These are phyloP conservation scores for Apostichopus japonicus DNA, from an alignment of 35 echinoderm and acorn worm species.

Conservation along the genomic window DNA sequence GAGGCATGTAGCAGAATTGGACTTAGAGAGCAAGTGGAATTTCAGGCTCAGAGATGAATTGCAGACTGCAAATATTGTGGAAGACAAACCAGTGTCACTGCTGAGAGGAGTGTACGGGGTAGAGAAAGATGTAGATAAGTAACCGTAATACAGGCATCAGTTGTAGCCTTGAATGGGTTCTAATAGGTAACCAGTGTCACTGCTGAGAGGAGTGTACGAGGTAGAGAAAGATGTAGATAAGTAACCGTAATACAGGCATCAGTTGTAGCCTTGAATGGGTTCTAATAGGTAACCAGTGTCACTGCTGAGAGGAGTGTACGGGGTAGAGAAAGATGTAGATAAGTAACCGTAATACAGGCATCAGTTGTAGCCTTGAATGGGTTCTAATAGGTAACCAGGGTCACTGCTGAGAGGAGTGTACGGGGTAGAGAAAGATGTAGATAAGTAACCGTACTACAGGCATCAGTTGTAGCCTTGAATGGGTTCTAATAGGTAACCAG, in stretches of 20 bases:
- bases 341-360: neutral
- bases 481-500: constrained; percentile 3
- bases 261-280: neutral
- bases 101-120: constrained; percentile 71
- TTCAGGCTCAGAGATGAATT: constrained; percentile 93
- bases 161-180: too few relatives aligned
- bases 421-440: neutral
- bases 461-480: neutral
- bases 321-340: constrained; percentile 1
- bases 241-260: neutral
- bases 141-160: neutral
- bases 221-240: constrained; percentile 4
- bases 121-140: constrained; percentile 6
- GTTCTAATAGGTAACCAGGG: too few relatives aligned
- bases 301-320: constrained; percentile 80
- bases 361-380: too few relatives aligned
- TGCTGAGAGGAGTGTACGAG: too few relatives aligned
- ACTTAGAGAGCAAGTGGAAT: constrained; percentile 86
- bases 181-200: too few relatives aligned
- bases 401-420: too few relatives aligned
- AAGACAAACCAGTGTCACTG: constrained; percentile 78
- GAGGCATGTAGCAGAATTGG: constrained; percentile 76
- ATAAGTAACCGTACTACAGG: neutral
- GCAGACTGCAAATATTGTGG: constrained; percentile 82
- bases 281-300: constrained; percentile 48